These are phyloP conservation scores for Acrocera orbiculus DNA, from an alignment of 2,888 invertebrate genomes.

Conservation along the genomic window DNA sequence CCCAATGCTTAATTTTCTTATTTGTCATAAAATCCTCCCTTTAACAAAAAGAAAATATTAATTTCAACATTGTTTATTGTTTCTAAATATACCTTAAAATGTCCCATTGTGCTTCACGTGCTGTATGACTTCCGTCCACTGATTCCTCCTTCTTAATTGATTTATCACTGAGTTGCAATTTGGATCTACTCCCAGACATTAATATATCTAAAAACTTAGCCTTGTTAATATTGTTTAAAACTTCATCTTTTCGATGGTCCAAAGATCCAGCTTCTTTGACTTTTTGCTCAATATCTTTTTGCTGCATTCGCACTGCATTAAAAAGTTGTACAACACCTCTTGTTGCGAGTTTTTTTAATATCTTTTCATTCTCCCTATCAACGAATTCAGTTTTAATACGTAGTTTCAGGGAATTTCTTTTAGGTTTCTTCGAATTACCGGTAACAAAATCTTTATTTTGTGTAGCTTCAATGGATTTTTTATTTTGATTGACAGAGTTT, in stretches of 20 bases:
- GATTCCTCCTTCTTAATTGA: slow-evolving; percentile 35
- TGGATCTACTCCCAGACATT: slow-evolving; percentile 45
- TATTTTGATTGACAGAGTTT: slow-evolving; percentile 34
- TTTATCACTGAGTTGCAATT: slow-evolving; percentile 34
- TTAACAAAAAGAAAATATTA: slow-evolving; percentile 10
- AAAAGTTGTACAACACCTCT: slow-evolving; percentile 86
- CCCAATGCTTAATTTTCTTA: slow-evolving; percentile 82
- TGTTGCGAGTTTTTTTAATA: slow-evolving; percentile 67
- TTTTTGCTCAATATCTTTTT: slow-evolving; percentile 54
- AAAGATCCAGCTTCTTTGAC: slow-evolving; percentile 53
- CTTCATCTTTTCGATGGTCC: slow-evolving; percentile 59
- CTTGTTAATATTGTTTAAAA: slow-evolving; percentile 52
- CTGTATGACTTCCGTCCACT: too few relatives aligned
- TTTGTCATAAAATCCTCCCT: slow-evolving; percentile 82
- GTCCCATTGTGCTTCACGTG: slow-evolving; percentile 40
- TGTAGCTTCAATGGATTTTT: too few relatives aligned
- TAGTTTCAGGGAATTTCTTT: slow-evolving; percentile 39
- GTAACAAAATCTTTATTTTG: slow-evolving; percentile 17
- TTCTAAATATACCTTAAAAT: slow-evolving; percentile 39
- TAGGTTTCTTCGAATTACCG: too few relatives aligned
- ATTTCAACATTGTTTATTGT: too few relatives aligned
- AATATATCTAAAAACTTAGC: slow-evolving; percentile 58
- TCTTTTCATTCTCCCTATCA: slow-evolving; percentile 60
- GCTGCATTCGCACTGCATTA: slow-evolving; percentile 76
- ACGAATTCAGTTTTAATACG: slow-evolving; percentile 57